Evolutionary conservation across 2,113 vertebrate species (phyloP), one percentile per base, ranked within the genome.

Genomic region (Ptilorrhoa leucosticta): DNA sequence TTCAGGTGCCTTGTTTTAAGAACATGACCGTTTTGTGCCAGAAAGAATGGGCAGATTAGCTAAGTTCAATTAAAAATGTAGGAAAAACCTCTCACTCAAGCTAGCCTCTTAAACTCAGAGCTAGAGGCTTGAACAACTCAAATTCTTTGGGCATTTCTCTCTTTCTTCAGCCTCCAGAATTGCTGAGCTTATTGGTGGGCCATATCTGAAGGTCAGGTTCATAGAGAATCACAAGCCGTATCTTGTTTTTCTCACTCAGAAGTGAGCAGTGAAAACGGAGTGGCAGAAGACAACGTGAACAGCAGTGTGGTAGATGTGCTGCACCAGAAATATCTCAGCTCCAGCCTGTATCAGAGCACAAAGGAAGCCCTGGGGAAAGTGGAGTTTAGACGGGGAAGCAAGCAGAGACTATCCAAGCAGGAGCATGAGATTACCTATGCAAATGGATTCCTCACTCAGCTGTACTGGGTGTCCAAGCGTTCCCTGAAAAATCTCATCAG

Each of bases 381-480:
- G 75, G 96, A 95, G 78, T 90, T 83, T 20, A 94, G 97, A 79
- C 28, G 15, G 18, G 76, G 80, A 64, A 78, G 47, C 48, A 85
- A 66, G 30, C 56, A 68, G 44, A 88, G 48, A 73, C 30, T 35
- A 53, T 60, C 45, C 31, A 97, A 89, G 58, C 54, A 57, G 33
- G 73, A 53, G 26, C 94, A 95, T 70, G 93, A 95, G 75, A 95
- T 98, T 71, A 98, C 97, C 24, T 98, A 98, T 57, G 96, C 97
- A 47, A 98, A 97, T 45, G 95, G 96, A 35, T 98, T 98, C 79
- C 22, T 95, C 53, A 97, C 96, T 35, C 97, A 98, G 66, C 90
- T 98, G 8, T 96, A 96, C 50, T 98, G 97, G 97, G 94, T 98
- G 37, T 97, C 96, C n/a, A 95, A 96, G 47, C 97, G 97, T 53